These are phyloP conservation scores for Tapera naevia DNA, from an alignment of 2,797 vertebrate species.

Conservation along the genomic window DNA sequence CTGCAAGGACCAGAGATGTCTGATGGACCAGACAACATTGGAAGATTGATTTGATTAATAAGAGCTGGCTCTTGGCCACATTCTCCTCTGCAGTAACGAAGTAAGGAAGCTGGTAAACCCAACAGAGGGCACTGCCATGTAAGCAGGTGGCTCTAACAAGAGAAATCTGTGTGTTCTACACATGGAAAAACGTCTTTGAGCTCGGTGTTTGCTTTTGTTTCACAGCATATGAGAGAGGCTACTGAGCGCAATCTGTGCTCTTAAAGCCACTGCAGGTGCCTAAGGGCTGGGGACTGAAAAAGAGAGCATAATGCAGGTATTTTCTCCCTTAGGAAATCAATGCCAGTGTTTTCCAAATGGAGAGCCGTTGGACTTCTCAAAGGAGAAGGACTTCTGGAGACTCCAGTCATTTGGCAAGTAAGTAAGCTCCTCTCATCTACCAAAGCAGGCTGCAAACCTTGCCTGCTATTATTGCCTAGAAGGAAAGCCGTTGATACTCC, in stretches of 20 bases:
- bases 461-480: not conserved
- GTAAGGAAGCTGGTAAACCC: not conserved
- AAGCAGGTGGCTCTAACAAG: conserved; percentile 32
- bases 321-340: not conserved
- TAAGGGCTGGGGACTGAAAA: not conserved
- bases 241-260: not conserved
- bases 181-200: conserved; percentile 9
- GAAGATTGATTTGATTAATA: not conserved
- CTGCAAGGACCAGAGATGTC: not conserved
- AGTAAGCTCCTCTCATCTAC: not conserved
- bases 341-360: not conserved
- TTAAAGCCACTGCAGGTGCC: conserved; percentile 21
- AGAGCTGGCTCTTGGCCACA: not conserved
- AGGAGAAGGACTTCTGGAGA: too few relatives aligned
- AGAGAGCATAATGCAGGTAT: not conserved
- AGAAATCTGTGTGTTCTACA: conserved; percentile 15
- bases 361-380: not conserved
- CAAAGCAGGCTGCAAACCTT: not conserved
- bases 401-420: not conserved
- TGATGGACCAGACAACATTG: not conserved
- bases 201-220: not conserved
- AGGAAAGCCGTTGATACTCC: not conserved
- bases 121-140: not conserved
- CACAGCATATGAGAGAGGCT: not conserved
- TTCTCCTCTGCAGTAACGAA: not conserved